phyloP scores from a whole-genome alignment of 2,113 vertebrate species.

The Electrona antarctica region DNA sequence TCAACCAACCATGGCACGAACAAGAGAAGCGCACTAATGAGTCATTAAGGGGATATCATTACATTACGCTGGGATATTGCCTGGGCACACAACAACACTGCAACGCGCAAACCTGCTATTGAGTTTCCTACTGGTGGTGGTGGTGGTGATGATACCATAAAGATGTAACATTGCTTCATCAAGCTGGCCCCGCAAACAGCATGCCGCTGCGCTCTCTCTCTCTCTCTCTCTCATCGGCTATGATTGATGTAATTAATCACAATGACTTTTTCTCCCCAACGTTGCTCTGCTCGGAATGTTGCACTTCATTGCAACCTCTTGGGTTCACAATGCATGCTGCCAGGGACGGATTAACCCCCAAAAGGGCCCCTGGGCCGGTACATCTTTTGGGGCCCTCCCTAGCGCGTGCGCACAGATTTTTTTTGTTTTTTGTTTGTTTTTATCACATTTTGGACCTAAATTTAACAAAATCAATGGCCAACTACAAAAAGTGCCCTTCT shows the following conservation, averaged over 20 bases:
- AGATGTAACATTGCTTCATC: slow-evolving; percentile 41
- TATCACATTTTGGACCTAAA: too few species aligned
- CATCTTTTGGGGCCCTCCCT: too few species aligned
- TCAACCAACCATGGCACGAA: slow-evolving; percentile 13
- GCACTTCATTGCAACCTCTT: slow-evolving; percentile 13
- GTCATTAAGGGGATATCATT: slow-evolving; percentile 39
- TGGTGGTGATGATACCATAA: slow-evolving; percentile 33
- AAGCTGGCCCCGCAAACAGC: neutral
- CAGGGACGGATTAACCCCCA: too few species aligned
- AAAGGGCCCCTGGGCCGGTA: too few species aligned
- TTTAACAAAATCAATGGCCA: too few species aligned
- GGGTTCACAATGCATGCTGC: neutral
- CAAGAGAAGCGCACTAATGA: slow-evolving; percentile 16
- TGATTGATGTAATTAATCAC: slow-evolving; percentile 12
- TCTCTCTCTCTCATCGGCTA: neutral
- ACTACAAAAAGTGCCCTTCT: too few species aligned
- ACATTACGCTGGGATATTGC: slow-evolving; percentile 59
- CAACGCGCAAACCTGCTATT: slow-evolving; percentile 37
- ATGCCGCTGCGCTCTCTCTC: neutral
- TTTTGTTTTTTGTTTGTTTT: too few species aligned
- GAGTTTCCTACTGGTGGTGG: slow-evolving; percentile 51
- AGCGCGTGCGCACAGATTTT: too few species aligned
- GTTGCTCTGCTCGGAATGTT: slow-evolving; percentile 2
- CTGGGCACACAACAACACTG: slow-evolving; percentile 20
- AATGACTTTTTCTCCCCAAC: too few species aligned